Conservation (phyloP, 2,113 vertebrate species). For the Spea multiplicata region DNA sequence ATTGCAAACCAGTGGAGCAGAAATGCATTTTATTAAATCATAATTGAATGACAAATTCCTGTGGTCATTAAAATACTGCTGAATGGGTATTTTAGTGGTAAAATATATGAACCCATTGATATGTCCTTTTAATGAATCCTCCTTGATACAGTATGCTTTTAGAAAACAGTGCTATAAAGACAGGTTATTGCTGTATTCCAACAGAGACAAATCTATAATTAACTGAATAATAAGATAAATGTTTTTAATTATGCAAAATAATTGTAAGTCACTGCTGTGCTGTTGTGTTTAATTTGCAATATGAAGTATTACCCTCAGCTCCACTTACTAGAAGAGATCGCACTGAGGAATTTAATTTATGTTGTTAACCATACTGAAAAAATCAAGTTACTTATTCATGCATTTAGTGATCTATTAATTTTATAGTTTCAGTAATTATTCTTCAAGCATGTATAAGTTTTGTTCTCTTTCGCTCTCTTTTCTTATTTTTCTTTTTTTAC, state of each 20-base stretch:
- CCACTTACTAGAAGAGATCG: constrained; percentile 24
- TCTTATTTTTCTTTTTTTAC: too few species aligned
- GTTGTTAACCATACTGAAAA: constrained; percentile 12
- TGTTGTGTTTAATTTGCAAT: constrained; percentile 42
- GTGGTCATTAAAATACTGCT: constrained; percentile 37
- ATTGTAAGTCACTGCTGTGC: constrained; percentile 37
- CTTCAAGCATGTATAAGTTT: background rate
- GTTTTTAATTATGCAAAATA: constrained; percentile 45
- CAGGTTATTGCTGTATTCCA: constrained; percentile 21
- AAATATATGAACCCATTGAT: constrained; percentile 30
- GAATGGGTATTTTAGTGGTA: constrained; percentile 34
- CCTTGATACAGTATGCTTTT: constrained; percentile 17
- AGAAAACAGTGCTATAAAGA: constrained; percentile 17
- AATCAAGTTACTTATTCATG: background rate
- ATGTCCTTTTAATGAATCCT: constrained; percentile 39
- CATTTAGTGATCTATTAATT: constrained; percentile 12
- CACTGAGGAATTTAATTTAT: constrained; percentile 32
- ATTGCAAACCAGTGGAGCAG: constrained; percentile 15
- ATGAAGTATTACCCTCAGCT: constrained; percentile 28
- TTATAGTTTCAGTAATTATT: background rate
- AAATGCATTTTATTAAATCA: constrained; percentile 37
- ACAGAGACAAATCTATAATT: constrained; percentile 44
- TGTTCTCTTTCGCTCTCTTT: too few species aligned
- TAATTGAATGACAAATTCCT: constrained; percentile 35
- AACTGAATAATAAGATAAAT: constrained; percentile 46